Evolutionary conservation across 2,888 invertebrate species (phyloP), one percentile per base, ranked within the genome.

Genomic region (Lithophane leautieri): DNA sequence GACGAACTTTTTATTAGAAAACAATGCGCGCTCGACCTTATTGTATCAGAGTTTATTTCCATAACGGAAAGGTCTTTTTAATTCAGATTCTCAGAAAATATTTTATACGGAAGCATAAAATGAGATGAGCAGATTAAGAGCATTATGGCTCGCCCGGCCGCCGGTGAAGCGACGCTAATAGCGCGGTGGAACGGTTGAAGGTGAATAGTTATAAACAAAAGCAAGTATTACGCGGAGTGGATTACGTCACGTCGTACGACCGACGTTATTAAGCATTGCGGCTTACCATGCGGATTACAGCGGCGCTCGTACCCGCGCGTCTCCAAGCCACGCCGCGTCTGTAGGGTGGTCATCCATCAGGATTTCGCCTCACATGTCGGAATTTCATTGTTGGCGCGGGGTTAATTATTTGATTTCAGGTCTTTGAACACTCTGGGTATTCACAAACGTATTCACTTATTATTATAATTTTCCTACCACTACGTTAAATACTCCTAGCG

Each of bases 331-430:
- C 54, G 63, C 42, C 28, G 25, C 7, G 14, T n/a, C 62, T 60
- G 28, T 62, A 58, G 60, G 65, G 44, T 42, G 40, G 47, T 68
- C 70, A 82, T 82, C 62, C 81, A 74, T 82, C 84, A 84, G 34
- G 70, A 82, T 84, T 80, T 80, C 22, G 67, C 62, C 28, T 75
- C 70, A 75, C 75, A 65, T 84, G 84, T 65, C 84, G 61, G 22
- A 73, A 58, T 61, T 56, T 78, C 52, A 71, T 78, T 70, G 70
- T 80, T 42, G 50, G 42, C 62, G 40, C 50, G 44, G 19, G 50
- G 25, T 75, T 70, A 70, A 80, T 58, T 84, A 84, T 81, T 80
- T 84, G 84, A 81, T 81, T 70, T 74, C 58, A 79, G 70, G 28
- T 62, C 54, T 63, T 79, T 63, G 22, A 50, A 67, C 70, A 63